Base-by-base conservation (phyloP, 2,888 invertebrate genomes). In the Dolomedes plantarius region DNA sequence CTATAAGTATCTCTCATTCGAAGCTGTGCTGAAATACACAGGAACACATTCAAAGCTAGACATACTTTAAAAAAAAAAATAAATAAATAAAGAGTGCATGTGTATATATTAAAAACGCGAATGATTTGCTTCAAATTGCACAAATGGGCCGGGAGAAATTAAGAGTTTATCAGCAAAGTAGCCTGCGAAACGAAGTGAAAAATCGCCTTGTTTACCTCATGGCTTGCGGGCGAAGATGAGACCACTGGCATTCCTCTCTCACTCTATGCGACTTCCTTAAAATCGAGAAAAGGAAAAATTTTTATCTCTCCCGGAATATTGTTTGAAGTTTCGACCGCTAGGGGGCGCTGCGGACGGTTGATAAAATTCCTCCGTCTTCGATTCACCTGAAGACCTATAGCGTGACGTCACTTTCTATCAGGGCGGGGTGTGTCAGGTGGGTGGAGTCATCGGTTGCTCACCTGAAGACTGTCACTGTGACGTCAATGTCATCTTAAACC, bases 381-480 rank as follows among this genome's bases (percentile, higher is more conserved):
- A 56, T 69, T 41, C 77, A 85, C 83, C 83, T 85, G 83, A 85
- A 85, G 83, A 85, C 23, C 56, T 23, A 56, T 56, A 56, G 16
- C 11, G 23, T 56, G 56, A 56, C 56, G 56, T 56, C 56, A 56
- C 56, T 23, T 16, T 5, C 19, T 3, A 7, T 23, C 56, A 23
- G 19, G 56, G 56, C 56, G 56, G 56, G 56, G 6, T 6, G 23
- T 23, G 19, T 23, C 36, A 36, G 36, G 46, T 46, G 23, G 56
- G 56, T 3, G 56, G 56, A 23, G 56, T 56, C 56, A 46, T 23
- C 56, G 23, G 5, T 36, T 1, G 23, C 23, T 56, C 23, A 56
- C 56, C 56, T 56, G 56, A 56, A 56, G 56, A 56, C 56, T 56
- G 19, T 19, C 23, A 9, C 19, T 23, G 56, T 56, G 56, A 56